phyloP scores from a whole-genome alignment of 1,140 invertebrate genomes.

The Philopotamus ludificatus region DNA sequence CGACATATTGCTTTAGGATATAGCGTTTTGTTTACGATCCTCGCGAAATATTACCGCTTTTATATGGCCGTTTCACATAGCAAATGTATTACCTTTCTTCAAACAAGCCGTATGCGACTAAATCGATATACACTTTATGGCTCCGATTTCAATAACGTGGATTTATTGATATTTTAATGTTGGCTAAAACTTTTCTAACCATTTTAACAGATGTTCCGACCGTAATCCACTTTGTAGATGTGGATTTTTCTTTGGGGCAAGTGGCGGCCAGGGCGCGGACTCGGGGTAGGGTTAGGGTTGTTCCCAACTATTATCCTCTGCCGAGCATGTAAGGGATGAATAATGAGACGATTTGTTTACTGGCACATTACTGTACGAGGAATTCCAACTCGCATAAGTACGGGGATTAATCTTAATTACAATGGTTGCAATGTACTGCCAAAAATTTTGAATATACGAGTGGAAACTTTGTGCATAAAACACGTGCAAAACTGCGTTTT shows the following conservation, averaged over 20 bases:
- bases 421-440: not conserved
- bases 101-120: not conserved
- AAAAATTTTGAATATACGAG: not conserved
- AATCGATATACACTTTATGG: not conserved
- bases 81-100: too few relatives aligned
- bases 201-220: not conserved
- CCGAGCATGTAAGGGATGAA: constrained; percentile 7
- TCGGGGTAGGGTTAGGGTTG: not conserved
- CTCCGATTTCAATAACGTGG: not conserved
- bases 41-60: too few relatives aligned
- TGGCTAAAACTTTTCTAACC: not conserved
- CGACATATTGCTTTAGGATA: too few relatives aligned
- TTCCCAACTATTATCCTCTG: constrained; percentile 14
- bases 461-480: not conserved
- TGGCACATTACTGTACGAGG: not conserved
- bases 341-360: constrained; percentile 21
- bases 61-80: too few relatives aligned
- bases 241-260: not conserved
- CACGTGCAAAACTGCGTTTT: not conserved
- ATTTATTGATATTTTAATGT: not conserved
- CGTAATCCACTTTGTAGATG: too few relatives aligned
- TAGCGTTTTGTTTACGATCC: too few relatives aligned
- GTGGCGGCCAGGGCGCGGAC: not conserved
- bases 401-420: not conserved
- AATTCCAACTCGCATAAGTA: not conserved